A percentile compares a stretch with the other conserved stretches of the same genome.
These are phyloP conservation scores for Hylia prasina DNA, from an alignment of 2,113 vertebrate genomes.

Conservation along the genomic window DNA sequence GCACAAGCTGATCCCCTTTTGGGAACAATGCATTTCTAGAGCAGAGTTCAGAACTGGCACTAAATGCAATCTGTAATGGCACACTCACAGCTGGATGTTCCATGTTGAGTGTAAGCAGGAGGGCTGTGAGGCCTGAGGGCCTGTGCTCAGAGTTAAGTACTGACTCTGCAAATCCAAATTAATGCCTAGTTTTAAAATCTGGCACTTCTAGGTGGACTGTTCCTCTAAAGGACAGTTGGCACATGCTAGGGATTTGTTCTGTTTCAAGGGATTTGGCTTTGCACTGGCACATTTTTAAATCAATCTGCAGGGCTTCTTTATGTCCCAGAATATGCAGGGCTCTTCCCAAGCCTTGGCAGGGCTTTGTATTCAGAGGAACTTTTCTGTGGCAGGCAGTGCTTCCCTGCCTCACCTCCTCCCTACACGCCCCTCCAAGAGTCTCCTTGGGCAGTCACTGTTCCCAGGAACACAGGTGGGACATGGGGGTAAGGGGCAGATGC, in stretches of 20 bases:
- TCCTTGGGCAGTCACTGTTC: neutral
- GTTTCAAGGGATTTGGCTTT: neutral
- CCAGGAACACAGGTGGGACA: neutral
- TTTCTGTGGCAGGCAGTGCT: neutral
- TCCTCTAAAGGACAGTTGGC: neutral
- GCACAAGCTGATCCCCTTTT: neutral
- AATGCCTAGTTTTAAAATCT: neutral
- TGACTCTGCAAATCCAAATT: neutral
- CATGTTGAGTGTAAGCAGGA: neutral
- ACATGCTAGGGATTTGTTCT: neutral
- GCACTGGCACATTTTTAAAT: neutral
- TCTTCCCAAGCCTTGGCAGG: neutral
- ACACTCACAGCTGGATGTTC: neutral
- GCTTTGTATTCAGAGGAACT: neutral
- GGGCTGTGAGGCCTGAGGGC: neutral
- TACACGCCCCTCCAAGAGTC: fast-evolving
- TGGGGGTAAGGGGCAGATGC: neutral
- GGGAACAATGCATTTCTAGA: neutral
- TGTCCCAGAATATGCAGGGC: neutral
- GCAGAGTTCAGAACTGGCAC: neutral
- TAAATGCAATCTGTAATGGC: neutral
- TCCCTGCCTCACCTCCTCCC: neutral
- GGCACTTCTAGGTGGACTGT: neutral
- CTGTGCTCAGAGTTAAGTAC: neutral
- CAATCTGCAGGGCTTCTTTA: neutral